Conservation (phyloP, 2,797 vertebrate genomes). For the Labroides dimidiatus region DNA sequence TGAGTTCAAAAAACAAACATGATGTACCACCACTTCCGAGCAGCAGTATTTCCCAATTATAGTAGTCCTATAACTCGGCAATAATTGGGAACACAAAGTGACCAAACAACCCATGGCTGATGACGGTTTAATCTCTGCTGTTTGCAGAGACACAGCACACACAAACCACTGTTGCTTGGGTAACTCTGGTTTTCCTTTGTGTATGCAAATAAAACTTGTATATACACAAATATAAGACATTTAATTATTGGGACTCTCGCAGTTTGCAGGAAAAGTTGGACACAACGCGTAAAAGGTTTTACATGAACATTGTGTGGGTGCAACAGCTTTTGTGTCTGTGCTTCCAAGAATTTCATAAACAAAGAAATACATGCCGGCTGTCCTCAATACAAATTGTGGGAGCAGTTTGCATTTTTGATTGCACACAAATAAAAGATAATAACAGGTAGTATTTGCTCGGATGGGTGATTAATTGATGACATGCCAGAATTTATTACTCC, state of each 20-base stretch:
- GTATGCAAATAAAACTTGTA: neutral
- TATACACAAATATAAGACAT: neutral
- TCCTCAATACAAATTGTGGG: slow-evolving; percentile 3
- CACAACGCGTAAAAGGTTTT: neutral
- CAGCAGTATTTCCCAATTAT: slow-evolving; percentile 2
- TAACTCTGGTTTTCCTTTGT: slow-evolving; percentile 17
- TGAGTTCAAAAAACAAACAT: slow-evolving; percentile 4
- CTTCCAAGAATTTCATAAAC: slow-evolving; percentile 40
- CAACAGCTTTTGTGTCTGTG: slow-evolving; percentile 12
- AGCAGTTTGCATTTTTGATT: neutral
- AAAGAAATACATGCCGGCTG: neutral
- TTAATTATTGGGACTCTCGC: neutral
- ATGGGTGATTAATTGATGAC: neutral
- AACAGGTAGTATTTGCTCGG: neutral
- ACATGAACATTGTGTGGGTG: neutral
- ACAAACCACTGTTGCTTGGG: neutral
- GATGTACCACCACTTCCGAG: neutral
- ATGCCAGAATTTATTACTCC: neutral
- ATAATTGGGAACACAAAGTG: slow-evolving; percentile 10
- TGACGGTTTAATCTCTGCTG: slow-evolving; percentile 1
- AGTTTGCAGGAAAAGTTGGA: slow-evolving; percentile 10
- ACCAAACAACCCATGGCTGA: neutral
- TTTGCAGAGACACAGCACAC: slow-evolving; percentile 10
- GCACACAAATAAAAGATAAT: too few relatives aligned
- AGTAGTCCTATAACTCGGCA: neutral